Evolutionary conservation across 1,140 invertebrate species (phyloP), one percentile per base, ranked within the genome.

Genomic region (Zaprionus gabonicus): DNA sequence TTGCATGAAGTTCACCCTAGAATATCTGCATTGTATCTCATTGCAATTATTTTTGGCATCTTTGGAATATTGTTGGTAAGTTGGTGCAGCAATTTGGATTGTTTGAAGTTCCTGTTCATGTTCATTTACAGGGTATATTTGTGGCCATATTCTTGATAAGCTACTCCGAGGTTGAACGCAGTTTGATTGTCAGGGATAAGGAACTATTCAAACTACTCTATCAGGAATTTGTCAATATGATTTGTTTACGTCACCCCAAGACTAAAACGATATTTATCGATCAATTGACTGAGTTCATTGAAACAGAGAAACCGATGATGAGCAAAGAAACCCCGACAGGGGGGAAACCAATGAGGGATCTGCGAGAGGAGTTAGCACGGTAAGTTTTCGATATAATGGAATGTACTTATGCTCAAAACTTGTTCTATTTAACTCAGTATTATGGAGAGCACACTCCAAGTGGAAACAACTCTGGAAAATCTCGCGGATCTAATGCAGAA

Each of bases 81-180:
- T 63, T 27, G 0, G 1, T 25, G 5, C n/a, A 58, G 1, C 9
- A 5, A 38, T 12, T 5, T 41, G 4, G 38, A 6, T 13, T 4
- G 12, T 4, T 0, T 23, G 0, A 15, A 49, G 4, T 13, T 55
- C 6, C n/a, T 38, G 4, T 23, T 25, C 0, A 13, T 25, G 7
- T 9, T 4, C 1, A 13, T 27, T 12, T 55, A n/a, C 9, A 75
- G 72, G 51, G 57, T 20, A 4, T 75, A 1, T 75, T 71, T 56
- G 20, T 63, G 27, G 72, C 67, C 4, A 64, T 75, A n/a, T 57
- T 57, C n/a, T n/a, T 75, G 38, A 2, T 23, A 1, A 5, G n/a
- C 10, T 70, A 75, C 25, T 13, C 38, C 1, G 23, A 57, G 12
- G 28, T 57, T 0, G 49, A 71, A 7, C 12, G 6, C 23, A 38